Conservation (phyloP, 1,140 invertebrate species). For the Pseudomyrmex concolor region DNA sequence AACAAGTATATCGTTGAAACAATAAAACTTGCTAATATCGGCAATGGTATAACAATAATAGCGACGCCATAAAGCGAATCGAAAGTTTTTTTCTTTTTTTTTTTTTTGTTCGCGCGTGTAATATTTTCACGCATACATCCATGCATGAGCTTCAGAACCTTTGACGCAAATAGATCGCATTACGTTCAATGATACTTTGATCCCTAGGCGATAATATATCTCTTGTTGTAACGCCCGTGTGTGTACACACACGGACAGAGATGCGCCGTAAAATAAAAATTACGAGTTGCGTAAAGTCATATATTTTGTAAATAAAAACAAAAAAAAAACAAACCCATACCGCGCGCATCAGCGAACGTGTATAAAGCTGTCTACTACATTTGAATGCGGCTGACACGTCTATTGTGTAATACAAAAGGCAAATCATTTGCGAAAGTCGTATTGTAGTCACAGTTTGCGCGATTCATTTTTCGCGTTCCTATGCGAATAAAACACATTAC, state of each 20-base stretch:
- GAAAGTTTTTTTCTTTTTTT: conserved; percentile 4
- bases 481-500: conserved; percentile 2
- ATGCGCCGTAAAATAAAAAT: conserved; percentile 32
- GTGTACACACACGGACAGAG: neutral
- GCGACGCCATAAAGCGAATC: neutral
- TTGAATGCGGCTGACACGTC: conserved; percentile 33
- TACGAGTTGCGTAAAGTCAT: conserved; percentile 36
- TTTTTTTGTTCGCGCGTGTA: neutral
- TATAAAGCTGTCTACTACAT: conserved; percentile 28
- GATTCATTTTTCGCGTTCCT: neutral
- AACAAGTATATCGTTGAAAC: no score
- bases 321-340: neutral
- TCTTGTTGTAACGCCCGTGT: conserved; percentile 1
- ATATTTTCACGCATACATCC: conserved; percentile 41
- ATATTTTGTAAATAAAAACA: conserved; percentile 11
- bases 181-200: conserved; percentile 44
- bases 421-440: conserved; percentile 34
- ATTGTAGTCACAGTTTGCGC: neutral
- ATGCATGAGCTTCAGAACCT: conserved; percentile 3
- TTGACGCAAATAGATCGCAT: conserved; percentile 24
- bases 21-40: no score
- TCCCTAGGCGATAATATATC: conserved; percentile 17
- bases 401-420: conserved; percentile 40
- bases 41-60: neutral
- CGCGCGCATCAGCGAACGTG: neutral